Evolutionary conservation across 2,888 invertebrate species (phyloP).

Genomic region (Leptinotarsa haldemani): DNA sequence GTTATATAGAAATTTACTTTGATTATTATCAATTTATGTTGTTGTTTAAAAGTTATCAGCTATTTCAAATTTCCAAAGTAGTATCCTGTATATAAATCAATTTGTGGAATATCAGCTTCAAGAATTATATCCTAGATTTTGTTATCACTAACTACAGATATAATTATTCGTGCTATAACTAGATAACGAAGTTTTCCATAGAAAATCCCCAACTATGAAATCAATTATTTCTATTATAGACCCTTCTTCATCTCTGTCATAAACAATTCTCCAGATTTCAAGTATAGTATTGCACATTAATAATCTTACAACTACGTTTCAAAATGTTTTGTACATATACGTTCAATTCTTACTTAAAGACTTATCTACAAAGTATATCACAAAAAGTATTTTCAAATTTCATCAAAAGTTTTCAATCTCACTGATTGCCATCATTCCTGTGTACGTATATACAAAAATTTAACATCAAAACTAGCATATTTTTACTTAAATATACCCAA

Average conservation of each 20-base stretch:
- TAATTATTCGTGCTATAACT: neutral
- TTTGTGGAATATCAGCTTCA: neutral
- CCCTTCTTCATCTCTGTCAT: neutral
- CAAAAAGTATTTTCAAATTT: slow-evolving; percentile 8
- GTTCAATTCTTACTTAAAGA: slow-evolving; percentile 16
- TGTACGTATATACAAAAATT: neutral
- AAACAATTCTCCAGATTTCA: slow-evolving; percentile 4
- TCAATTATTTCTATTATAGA: neutral
- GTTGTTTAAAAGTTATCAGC: no score
- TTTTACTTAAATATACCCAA: no score
- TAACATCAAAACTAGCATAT: neutral
- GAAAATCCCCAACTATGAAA: slow-evolving; percentile 6
- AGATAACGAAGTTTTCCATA: slow-evolving; percentile 14
- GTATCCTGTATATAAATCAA: neutral
- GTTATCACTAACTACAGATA: neutral
- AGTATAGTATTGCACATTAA: slow-evolving; percentile 1
- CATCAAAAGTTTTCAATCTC: neutral
- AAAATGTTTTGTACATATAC: slow-evolving; percentile 14
- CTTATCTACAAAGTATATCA: slow-evolving; percentile 25
- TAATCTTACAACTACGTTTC: neutral
- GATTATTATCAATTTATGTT: no score
- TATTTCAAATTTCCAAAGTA: no score
- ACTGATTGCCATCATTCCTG: slow-evolving; percentile 4
- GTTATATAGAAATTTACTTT: no score
- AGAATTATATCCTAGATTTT: neutral